Evolutionary conservation across 2,113 vertebrate species (phyloP).

Genomic region (Collichthys lucidus): DNA sequence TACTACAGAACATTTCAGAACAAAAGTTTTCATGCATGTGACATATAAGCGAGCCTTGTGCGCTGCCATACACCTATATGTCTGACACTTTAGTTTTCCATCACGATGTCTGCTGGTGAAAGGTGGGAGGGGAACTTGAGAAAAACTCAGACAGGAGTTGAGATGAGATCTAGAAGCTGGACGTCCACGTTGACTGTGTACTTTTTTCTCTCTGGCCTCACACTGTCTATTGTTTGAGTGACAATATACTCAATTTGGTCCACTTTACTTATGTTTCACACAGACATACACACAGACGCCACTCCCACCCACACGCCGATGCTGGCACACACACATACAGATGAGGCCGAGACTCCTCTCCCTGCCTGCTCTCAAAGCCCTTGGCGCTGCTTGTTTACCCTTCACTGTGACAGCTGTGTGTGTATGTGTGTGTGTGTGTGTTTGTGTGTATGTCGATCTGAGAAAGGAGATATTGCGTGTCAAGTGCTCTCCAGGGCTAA

Average conservation of each 20-base stretch:
- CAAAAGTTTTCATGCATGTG: neutral
- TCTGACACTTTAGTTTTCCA: slow-evolving; percentile 50
- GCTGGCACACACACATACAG: slow-evolving; percentile 68
- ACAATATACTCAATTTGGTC: slow-evolving; percentile 79
- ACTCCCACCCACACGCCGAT: slow-evolving; percentile 60
- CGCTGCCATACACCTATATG: slow-evolving; percentile 20
- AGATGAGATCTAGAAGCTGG: slow-evolving; percentile 63
- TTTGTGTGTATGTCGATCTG: slow-evolving; percentile 78
- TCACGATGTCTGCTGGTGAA: slow-evolving; percentile 61
- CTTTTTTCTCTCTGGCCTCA: slow-evolving; percentile 57
- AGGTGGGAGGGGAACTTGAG: slow-evolving; percentile 69
- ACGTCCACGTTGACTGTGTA: slow-evolving; percentile 37
- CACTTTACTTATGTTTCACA: slow-evolving; percentile 79
- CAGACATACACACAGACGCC: slow-evolving; percentile 72
- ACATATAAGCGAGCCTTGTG: neutral
- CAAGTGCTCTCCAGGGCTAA: slow-evolving; percentile 87
- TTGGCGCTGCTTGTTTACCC: slow-evolving; percentile 83
- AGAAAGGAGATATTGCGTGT: slow-evolving; percentile 84
- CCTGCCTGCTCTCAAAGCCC: slow-evolving; percentile 73
- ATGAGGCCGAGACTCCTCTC: slow-evolving; percentile 70
- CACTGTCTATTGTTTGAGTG: slow-evolving; percentile 76
- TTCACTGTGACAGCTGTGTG: slow-evolving; percentile 80
- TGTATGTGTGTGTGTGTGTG: slow-evolving; percentile 50
- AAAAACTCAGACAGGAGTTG: slow-evolving; percentile 67
- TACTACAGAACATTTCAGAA: neutral